Evolutionary conservation across 2,888 invertebrate genomes (phyloP).

Genomic region (Athrips mouffetella): DNA sequence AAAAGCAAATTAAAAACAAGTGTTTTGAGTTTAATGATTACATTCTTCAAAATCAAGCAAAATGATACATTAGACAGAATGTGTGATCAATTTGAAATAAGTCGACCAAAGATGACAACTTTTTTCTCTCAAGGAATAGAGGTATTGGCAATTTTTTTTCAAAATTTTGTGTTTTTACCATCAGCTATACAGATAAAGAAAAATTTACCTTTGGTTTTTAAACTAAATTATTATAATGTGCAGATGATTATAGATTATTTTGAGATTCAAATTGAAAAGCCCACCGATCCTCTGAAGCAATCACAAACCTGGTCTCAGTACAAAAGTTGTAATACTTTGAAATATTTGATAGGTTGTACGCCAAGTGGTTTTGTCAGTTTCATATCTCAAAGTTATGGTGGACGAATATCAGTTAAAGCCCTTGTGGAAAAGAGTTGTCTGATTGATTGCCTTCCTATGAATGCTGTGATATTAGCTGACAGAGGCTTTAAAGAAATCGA

Average conservation of each 20-base stretch:
- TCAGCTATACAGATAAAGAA: not conserved
- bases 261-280: constrained; percentile 22
- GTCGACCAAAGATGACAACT: no score
- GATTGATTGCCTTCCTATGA: constrained; percentile 9
- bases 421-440: constrained; percentile 16
- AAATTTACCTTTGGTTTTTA: constrained; percentile 1
- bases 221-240: constrained; percentile 16
- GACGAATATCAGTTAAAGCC: constrained; percentile 17
- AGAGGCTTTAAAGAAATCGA: constrained; percentile 18
- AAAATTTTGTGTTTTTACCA: no score
- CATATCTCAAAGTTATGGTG: constrained; percentile 16
- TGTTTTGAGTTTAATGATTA: no score
- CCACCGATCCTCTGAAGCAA: constrained; percentile 2
- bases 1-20: not conserved
- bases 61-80: no score
- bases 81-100: no score
- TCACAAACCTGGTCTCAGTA: constrained; percentile 17
- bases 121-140: no score
- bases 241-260: constrained; percentile 21
- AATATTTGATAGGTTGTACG: constrained; percentile 18
- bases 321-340: constrained; percentile 18
- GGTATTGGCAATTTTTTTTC: no score
- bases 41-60: no score
- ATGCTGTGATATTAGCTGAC: constrained; percentile 17
- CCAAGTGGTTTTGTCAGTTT: constrained; percentile 16